Percentiles rank a stretch among this genome's conserved stretches.
Evolutionary conservation across 2,113 vertebrate species (phyloP).

Genomic region (Chrysochloris asiatica): DNA sequence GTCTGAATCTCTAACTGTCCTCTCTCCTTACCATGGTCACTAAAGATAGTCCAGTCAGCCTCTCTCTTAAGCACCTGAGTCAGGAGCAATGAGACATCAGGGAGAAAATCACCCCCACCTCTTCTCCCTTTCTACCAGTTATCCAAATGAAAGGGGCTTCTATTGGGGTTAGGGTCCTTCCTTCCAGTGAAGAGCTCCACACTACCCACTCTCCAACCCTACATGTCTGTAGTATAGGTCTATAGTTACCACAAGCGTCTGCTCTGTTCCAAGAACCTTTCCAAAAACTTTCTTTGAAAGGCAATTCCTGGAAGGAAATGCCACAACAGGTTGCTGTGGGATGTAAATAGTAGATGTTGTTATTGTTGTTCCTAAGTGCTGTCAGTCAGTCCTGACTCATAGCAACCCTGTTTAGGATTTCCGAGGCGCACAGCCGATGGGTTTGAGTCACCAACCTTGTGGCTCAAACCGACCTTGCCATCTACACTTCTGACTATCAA

Average conservation of each 20-base stretch:
- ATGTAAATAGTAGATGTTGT: too few species aligned
- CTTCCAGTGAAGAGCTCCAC: background rate
- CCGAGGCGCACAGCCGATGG: too few species aligned
- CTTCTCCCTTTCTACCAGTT: background rate
- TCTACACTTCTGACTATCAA: too few species aligned
- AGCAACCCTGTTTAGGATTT: too few species aligned
- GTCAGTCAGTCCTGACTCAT: too few species aligned
- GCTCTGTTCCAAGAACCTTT: background rate
- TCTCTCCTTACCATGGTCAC: background rate
- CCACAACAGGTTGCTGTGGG: background rate
- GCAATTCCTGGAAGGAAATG: background rate
- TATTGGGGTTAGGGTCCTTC: background rate
- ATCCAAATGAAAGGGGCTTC: background rate
- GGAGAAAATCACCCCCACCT: background rate
- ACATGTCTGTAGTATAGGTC: background rate
- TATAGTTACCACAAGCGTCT: background rate
- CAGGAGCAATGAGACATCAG: background rate
- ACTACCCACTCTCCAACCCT: too few species aligned
- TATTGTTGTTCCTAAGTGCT: too few species aligned
- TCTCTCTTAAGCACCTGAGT: background rate
- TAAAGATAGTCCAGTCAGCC: background rate
- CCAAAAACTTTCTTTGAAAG: background rate
- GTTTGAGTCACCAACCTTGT: too few species aligned
- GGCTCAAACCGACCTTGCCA: too few species aligned
- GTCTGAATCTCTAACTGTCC: background rate